A percentile compares a stretch with the other conserved stretches of the same genome.
phyloP scores from a whole-genome alignment of 1,140 invertebrate genomes.

The Diabrotica virgifera region DNA sequence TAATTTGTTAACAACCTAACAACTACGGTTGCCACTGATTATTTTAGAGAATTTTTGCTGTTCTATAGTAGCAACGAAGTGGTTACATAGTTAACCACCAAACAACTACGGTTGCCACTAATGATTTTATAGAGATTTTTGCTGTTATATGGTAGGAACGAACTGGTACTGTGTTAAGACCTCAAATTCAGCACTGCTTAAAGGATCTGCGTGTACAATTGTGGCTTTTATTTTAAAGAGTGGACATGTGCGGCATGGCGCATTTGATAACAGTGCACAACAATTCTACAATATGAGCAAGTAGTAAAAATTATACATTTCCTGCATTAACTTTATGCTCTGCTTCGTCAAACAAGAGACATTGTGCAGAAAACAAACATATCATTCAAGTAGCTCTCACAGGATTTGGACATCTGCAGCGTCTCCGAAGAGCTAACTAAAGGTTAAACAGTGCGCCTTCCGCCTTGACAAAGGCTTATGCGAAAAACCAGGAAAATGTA shows the following conservation, averaged over 20 bases:
- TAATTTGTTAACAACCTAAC: too few relatives aligned
- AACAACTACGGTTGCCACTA: too few relatives aligned
- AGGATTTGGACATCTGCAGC: neutral
- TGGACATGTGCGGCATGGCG: constrained; percentile 43
- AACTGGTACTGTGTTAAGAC: too few relatives aligned
- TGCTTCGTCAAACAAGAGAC: constrained; percentile 32
- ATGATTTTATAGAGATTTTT: too few relatives aligned
- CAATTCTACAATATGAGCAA: constrained; percentile 48
- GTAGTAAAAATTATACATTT: constrained; percentile 42
- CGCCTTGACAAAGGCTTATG: constrained; percentile 3
- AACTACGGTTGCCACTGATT: too few relatives aligned
- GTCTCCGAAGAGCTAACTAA: neutral
- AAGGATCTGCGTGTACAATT: neutral
- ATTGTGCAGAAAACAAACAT: constrained; percentile 17
- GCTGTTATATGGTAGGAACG: too few relatives aligned
- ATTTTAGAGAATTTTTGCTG: too few relatives aligned
- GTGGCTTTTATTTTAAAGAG: constrained; percentile 24
- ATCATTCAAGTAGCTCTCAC: neutral
- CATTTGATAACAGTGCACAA: constrained; percentile 43
- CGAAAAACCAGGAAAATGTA: constrained; percentile 14
- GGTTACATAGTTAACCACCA: too few relatives aligned
- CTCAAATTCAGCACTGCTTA: too few relatives aligned
- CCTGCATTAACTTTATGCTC: constrained; percentile 38
- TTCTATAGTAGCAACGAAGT: too few relatives aligned
- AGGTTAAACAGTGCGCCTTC: neutral